Base-by-base conservation (phyloP, 2,797 vertebrate genomes). In the Dermochelys coriacea region DNA sequence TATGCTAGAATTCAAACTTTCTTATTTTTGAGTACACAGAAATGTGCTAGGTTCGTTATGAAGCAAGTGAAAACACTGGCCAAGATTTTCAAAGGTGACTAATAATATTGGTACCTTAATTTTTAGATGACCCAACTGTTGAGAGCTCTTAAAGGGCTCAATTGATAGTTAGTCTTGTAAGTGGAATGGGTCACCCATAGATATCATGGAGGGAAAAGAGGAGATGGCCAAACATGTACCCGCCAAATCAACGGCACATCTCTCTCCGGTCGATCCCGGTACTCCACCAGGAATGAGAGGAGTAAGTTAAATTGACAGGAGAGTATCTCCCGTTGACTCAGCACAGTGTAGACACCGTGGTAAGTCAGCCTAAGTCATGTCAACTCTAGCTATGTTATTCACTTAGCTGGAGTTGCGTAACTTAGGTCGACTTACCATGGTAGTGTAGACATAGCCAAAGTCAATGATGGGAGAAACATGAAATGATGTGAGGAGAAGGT, bases 151-250 rank as follows among this genome's bases (percentile, higher is more conserved):
- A 45, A 27, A 45, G 49, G 84, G 51, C 5, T 82, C 27, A 8
- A n/a, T 11, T 84, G 51, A 84, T 50, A 77, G n/a, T 86, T 87
- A 75, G 41, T 25, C 45, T 92, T 64, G 45, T 85, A 93, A 93
- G 81, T 29, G 68, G 16, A 87, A 61, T 88, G 82, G 87, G 86
- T 47, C 59, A 91, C 50, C 80, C 91, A 45, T 92, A 95, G 34
- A n/a, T 19, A 68, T 23, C 82, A 83, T 45, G 27, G 0, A 29
- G 52, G 85, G 21, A 41, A 14, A 80, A 84, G 25, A 84, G 86
- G 29, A 89, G 27, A 84, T 84, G 88, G 78, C 78, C 83, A 93
- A 88, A 59, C 82, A n/a, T 6, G 21, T 64, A 57, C 52, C 52
- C 2, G 9, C 21, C 54, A 54, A 54, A 54, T 54, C 54, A 54